Base-by-base conservation (phyloP, 2,888 invertebrate species). In the Neria commutata region DNA sequence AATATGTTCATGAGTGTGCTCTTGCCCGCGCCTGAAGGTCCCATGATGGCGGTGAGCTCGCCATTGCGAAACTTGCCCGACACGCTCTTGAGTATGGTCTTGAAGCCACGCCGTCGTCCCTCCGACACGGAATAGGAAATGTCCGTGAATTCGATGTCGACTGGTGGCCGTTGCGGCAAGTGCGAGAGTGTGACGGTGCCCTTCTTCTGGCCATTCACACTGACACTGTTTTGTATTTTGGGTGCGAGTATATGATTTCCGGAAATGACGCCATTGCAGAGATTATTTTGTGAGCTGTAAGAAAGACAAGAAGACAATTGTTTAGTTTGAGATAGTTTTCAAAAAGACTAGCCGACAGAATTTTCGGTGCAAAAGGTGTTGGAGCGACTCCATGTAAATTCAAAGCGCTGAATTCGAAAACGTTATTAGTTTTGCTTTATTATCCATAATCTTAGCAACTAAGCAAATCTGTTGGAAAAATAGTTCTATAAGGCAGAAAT, bases 11-110 rank as follows among this genome's bases (percentile, higher is more conserved):
- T 92, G 11, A 93, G 86, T 0, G 93, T 92, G 75, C 89, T 91
- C 75, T 92, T 92, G 42, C 87, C 87, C 14, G 88, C 87, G 1
- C 87, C 87, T 0, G 95, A 95, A 26, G 97, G 96, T 29, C 97
- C 97, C 95, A 97, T 95, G 60, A 97, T 95, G 26, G 95, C 96
- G 1, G 95, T 94, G 69, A 97, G 84, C 76, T 95, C 93, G n/a
- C 96, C 94, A 62, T 92, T 92, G 68, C 87, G 86, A 79, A 95
- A 94, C 75, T 90, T 90, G 8, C 97, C 97, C 72, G 91, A 92
- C 57, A 97, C 90, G 69, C 91, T 88, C 83, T 94, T 95, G 68
- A 95, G 83, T 72, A 95, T 89, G 14, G 92, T 91, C 81, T 95
- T 95, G 80, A 90, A 91, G 6, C 92, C 92, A 66, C 90, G 85